Evolutionary conservation across 2,888 invertebrate species (phyloP), one percentile per base, ranked within the genome.

Genomic region (Dolomedes plantarius): DNA sequence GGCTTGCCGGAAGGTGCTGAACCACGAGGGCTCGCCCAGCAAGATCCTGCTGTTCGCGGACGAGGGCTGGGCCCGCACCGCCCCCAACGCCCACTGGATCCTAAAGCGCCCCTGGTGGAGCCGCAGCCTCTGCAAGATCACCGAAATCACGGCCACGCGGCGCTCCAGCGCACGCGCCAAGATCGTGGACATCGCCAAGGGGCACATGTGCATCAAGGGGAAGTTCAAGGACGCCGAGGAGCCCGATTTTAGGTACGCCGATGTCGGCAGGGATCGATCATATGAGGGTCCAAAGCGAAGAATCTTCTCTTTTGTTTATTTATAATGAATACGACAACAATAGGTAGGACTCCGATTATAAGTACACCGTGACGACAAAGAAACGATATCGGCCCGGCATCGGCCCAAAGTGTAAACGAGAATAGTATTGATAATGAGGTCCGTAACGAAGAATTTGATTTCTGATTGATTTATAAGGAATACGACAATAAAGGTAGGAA

Each of bases 61-160:
- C 91, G 96, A 96, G 91, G 96, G 96, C 28, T 96, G 96, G 96
- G 96, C 96, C 88, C 94, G 95, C 89, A 96, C 95, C 90, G 96
- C 96, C 46, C 94, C 95, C 74, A 95, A 95, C 74, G 95, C 95
- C 78, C 95, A 96, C 92, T 96, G 96, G 96, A 95, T 95, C 78
- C 93, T 96, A 90, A 95, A 95, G 91, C 95, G 95, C 68, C 95
- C 95, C 90, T 96, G 96, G 95, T 96, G 96, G 96, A 95, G 95
- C 89, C 93, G 94, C 78, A 95, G 94, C 90, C 93, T 95, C 73
- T 96, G 96, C 92, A 95, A 95, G 92, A 95, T 96, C 89, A 95
- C 96, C 82, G 96, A 96, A 92, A 95, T 96, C 79, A 94, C 95
- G 75, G 96, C 96, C 88, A 94, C 95, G 56, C 93, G 94, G 91